Conservation (phyloP, 2,797 vertebrate genomes). For the Allobates femoralis region DNA sequence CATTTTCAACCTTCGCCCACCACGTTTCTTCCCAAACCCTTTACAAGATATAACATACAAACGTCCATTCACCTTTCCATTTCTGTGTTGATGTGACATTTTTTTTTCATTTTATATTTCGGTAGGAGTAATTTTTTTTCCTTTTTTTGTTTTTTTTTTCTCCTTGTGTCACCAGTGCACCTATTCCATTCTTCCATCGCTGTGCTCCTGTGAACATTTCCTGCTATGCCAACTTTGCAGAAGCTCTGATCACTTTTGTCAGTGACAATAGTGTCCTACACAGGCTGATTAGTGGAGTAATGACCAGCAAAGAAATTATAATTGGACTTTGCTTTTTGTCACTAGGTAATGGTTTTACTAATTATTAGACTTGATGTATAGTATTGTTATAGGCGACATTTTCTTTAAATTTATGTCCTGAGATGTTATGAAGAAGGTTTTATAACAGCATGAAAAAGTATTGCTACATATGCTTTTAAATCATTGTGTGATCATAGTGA, state of each 20-base stretch:
- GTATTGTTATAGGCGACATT: slow-evolving; percentile 73
- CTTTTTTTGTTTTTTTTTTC: slow-evolving; percentile 86
- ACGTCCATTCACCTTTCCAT: slow-evolving; percentile 79
- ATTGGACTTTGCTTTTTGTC: slow-evolving; percentile 96
- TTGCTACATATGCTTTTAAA: neutral
- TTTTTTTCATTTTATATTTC: slow-evolving; percentile 75
- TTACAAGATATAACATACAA: slow-evolving; percentile 22
- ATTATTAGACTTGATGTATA: slow-evolving; percentile 77
- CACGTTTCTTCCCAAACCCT: neutral
- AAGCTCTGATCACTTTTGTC: slow-evolving; percentile 96
- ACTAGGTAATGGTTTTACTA: slow-evolving; percentile 90
- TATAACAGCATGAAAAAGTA: neutral
- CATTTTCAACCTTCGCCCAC: slow-evolving; percentile 67
- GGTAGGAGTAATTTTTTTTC: slow-evolving; percentile 86
- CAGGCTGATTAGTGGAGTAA: slow-evolving; percentile 93
- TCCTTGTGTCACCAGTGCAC: slow-evolving; percentile 88
- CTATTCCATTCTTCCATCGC: slow-evolving; percentile 96
- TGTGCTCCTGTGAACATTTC: slow-evolving; percentile 96
- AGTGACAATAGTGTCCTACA: slow-evolving; percentile 95
- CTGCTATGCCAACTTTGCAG: slow-evolving; percentile 95
- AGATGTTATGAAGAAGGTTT: neutral
- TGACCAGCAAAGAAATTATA: slow-evolving; percentile 98
- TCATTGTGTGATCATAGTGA: neutral
- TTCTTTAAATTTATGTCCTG: neutral
- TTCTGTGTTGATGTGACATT: slow-evolving; percentile 84